Evolutionary conservation across 2,888 invertebrate species (phyloP).

Genomic region (Pyrrhosoma nymphula): DNA sequence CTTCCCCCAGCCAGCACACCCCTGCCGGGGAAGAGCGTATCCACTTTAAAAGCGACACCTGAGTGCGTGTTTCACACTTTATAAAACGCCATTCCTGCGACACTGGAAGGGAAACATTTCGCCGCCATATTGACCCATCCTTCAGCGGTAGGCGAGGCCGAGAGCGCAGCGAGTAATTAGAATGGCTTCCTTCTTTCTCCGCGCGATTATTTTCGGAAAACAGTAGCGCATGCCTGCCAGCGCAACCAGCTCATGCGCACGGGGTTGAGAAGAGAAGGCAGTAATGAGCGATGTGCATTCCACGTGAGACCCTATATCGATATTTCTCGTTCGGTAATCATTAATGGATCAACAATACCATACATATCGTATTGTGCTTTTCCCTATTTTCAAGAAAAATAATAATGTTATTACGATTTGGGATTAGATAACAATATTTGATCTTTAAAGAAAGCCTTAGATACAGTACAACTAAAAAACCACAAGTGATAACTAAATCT

Average conservation of each 20-base stretch:
- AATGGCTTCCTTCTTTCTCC: conserved; percentile 15
- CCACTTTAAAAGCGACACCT: conserved; percentile 32
- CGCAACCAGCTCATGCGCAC: background rate
- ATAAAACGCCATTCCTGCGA: conserved; percentile 19
- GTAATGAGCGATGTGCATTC: too few relatives aligned
- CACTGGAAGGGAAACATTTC: conserved; percentile 8
- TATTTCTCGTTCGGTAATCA: too few relatives aligned
- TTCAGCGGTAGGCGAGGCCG: background rate
- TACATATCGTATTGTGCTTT: too few relatives aligned
- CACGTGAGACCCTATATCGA: too few relatives aligned
- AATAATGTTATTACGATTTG: too few relatives aligned
- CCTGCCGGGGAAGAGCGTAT: background rate
- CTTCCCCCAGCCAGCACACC: background rate
- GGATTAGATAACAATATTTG: too few relatives aligned
- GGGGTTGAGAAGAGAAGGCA: background rate
- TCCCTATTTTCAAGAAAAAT: too few relatives aligned
- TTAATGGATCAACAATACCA: too few relatives aligned
- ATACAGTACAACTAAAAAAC: too few relatives aligned
- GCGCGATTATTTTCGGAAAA: conserved; percentile 23
- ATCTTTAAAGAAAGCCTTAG: too few relatives aligned
- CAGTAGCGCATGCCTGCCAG: background rate
- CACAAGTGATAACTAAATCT: too few relatives aligned
- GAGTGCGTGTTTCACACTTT: conserved; percentile 12
- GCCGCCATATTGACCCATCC: conserved; percentile 31
- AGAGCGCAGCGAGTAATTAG: conserved; percentile 5